Conservation (phyloP, 2,797 vertebrate species). For the Triplophysa bombifrons region DNA sequence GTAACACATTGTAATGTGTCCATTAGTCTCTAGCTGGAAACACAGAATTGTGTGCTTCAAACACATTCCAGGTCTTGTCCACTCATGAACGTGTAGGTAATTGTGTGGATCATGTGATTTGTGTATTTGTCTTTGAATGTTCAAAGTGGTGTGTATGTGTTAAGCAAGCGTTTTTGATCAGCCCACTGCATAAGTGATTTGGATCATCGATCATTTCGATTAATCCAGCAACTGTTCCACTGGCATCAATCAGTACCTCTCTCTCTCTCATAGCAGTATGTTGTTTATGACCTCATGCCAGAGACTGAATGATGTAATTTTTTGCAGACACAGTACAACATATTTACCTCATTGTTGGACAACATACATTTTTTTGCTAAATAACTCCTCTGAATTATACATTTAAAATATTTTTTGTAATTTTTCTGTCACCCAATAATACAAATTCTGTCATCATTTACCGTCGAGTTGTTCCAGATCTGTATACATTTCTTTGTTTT, state of each 20-base stretch:
- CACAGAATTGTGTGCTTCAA: constrained; percentile 35
- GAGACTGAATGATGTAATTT: too few relatives aligned
- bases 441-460: too few relatives aligned
- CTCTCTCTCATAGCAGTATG: too few relatives aligned
- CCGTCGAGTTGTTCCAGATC: too few relatives aligned
- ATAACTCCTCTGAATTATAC: too few relatives aligned
- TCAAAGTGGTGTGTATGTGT: constrained; percentile 13
- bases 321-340: too few relatives aligned
- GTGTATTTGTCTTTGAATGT: not conserved
- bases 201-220: constrained; percentile 38
- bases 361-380: too few relatives aligned
- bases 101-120: constrained; percentile 33
- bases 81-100: constrained; percentile 5
- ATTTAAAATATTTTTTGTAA: too few relatives aligned
- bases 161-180: constrained; percentile 13
- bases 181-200: constrained; percentile 19
- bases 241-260: not conserved
- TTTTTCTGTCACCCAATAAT: too few relatives aligned
- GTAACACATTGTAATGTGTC: constrained; percentile 35
- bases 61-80: constrained; percentile 38
- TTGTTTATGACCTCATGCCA: too few relatives aligned
- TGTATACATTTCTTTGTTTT: too few relatives aligned
- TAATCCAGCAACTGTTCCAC: constrained; percentile 26
- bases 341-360: too few relatives aligned
- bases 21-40: constrained; percentile 42